Base-by-base conservation (phyloP, 2,113 vertebrate genomes). In the Anolis carolinensis region DNA sequence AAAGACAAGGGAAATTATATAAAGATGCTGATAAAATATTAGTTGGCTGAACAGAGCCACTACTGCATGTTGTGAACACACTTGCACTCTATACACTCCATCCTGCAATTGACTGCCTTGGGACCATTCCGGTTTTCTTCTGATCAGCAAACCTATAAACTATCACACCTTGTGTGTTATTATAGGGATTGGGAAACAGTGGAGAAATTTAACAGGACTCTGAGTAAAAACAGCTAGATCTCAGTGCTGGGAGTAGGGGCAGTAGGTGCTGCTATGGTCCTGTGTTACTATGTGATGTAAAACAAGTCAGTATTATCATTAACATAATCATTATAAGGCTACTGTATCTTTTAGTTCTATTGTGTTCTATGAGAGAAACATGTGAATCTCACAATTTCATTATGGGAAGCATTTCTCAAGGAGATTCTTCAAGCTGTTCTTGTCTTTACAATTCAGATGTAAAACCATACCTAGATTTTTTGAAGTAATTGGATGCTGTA, bases 21-120 rank as follows among this genome's bases (percentile, higher is more conserved):
- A 83, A 62, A 59, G 85, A 84, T 30, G 83, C 0, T 62, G 86
- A 90, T 52, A 85, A 86, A 86, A 85, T 59, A 77, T 21, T 85
- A 86, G 0, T 50, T 1, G 79, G 79, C 32, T 62, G 79, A 83
- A 90, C 30, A 75, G 70, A 86, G 30, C 13, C 14, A 13, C 63
- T 68, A 30, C 14, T 21, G 75, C 16, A 68, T 50, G 14, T n/a
- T 71, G 5, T 25, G 7, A n/a, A 68, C 30, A 70, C n/a, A 18
- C 21, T 34, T 27, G 9, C 48, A 39, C 1, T 59, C 14, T 16
- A 59, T 16, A 59, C 14, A 7, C 34, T 79, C 34, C 30, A 25
- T 71, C 3, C n/a, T n/a, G 16, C 13, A 55, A 32, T 16, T 48
- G 34, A 18, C 27, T 80, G 20, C 20, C 68, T 59, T 20, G 63